Evolutionary conservation across 2,888 invertebrate species (phyloP), one percentile per base, ranked within the genome.

Genomic region (Mesoligia furuncula): DNA sequence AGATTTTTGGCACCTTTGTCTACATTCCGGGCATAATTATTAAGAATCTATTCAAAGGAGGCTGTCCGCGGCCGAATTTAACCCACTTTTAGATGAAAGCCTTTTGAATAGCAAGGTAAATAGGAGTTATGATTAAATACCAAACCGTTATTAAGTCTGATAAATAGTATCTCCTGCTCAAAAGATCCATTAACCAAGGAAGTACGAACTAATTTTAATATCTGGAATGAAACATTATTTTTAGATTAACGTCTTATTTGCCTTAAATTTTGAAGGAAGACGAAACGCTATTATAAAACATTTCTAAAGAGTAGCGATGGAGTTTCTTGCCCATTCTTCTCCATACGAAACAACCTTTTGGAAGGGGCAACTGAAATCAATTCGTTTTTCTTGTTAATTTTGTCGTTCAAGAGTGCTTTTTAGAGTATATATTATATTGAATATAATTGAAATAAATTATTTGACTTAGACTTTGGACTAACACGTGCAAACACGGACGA

Each of bases 61-160:
- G 31, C 54, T 75, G 70, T 57, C 42, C 64, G 64, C 65, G 51
- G 27, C 42, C 68, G 24, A 54, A 83, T 31, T 45, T 31, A 77
- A 61, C 27, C 48, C 75, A 74, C 79, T 73, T 83, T 84, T 61
- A 83, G 17, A 36, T 31, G n/a, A 27, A 79, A 70, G n/a, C 57
- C 80, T 77, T 62, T 87, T 77, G 71, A 88, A 79, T 66, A 64
- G 20, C 48, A 66, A 59, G 45, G 62, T 77, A 88, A 83, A 76
- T 73, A 79, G 42, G 72, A 72, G 67, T 79, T 81, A 81, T 87
- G 76, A 88, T 87, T 80, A 87, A 88, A 80, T 77, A 75, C 77
- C 75, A 77, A 59, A 51, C 61, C 54, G 66, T 79, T 80, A 77
- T 81, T 73, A 68, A 76, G 31, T 68, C 66, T 74, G 68, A 72